Evolutionary conservation across 2,113 vertebrate species (phyloP), one percentile per base, ranked within the genome.

Genomic region (Menura novaehollandiae): DNA sequence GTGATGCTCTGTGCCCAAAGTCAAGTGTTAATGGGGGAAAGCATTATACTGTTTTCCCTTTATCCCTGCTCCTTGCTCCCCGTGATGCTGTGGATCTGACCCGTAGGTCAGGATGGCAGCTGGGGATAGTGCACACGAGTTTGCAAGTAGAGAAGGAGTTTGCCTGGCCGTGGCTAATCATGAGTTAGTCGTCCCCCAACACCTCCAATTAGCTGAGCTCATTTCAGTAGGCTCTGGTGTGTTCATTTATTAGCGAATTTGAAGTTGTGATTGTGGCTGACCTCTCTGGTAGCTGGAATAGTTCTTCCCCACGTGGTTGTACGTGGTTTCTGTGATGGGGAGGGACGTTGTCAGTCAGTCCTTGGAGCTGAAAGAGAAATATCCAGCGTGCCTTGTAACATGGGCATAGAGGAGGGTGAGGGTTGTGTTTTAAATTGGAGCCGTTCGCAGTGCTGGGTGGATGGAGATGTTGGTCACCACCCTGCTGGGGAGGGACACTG

Each of bases 301-400:
- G 56, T 55, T 85, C 58, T 51, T 76, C 30, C 47, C 15, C 32
- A 1, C 2, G 1, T 78, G 55, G 20, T 7, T 46, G 60, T 19
- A 3, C 6, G 0, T 63, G 23, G 44, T 53, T 62, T 59, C n/a
- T 53, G 19, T 23, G 77, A 2, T 16, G 37, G 28, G 32, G 27
- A 62, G 7, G 35, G 22, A n/a, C 0, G 0, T 4, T 71, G 13
- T 28, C 9, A 58, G 52, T 7, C 52, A 43, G 10, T 16, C 69
- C 56, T 81, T 8, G 17, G n/a, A 51, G 39, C n/a, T 68, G 30
- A 10, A 53, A 49, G 60, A 62, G 62, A 60, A 88, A 10, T 30
- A 37, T 2, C 30, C 14, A 17, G 12, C 7, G 2, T 60, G 44
- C 37, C 43, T 59, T 46, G 33, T 27, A 13, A 7, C 9, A 4